These are phyloP conservation scores for Drosophila picticornis DNA, from an alignment of 2,888 invertebrate species.

Conservation along the genomic window DNA sequence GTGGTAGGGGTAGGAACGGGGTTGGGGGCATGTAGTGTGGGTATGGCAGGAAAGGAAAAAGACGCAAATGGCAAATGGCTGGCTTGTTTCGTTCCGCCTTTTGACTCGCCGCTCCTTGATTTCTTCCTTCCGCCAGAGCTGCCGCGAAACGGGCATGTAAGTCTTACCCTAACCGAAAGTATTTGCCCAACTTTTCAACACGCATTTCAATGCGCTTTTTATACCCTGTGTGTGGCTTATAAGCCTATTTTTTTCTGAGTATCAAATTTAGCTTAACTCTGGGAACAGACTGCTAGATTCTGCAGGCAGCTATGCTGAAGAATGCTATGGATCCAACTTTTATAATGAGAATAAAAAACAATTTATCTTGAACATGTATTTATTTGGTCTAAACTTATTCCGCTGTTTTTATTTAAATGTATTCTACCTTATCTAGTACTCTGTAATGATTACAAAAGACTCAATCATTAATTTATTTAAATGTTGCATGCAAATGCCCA, in stretches of 20 bases:
- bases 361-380: neutral
- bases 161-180: slow-evolving; percentile 16
- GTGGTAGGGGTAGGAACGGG: neutral
- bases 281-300: neutral
- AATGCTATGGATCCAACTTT: neutral
- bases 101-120: slow-evolving; percentile 71
- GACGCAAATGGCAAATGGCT: slow-evolving; percentile 65
- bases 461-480: accelerated
- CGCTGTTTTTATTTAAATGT: neutral
- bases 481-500: neutral
- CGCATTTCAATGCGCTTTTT: slow-evolving; percentile 9
- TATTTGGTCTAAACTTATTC: neutral
- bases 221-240: slow-evolving; percentile 33
- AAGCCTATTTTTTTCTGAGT: neutral
- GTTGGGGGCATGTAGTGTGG: neutral
- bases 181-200: slow-evolving; percentile 34
- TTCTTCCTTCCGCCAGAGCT: slow-evolving; percentile 72
- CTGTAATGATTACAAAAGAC: neutral
- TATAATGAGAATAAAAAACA: neutral
- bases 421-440: neutral
- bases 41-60: slow-evolving; percentile 23
- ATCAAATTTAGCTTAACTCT: neutral
- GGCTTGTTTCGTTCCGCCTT: slow-evolving; percentile 73
- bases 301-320: neutral
- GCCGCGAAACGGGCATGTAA: slow-evolving; percentile 49